phyloP scores from a whole-genome alignment of 2,888 invertebrate species.

The Ophion ellenae region DNA sequence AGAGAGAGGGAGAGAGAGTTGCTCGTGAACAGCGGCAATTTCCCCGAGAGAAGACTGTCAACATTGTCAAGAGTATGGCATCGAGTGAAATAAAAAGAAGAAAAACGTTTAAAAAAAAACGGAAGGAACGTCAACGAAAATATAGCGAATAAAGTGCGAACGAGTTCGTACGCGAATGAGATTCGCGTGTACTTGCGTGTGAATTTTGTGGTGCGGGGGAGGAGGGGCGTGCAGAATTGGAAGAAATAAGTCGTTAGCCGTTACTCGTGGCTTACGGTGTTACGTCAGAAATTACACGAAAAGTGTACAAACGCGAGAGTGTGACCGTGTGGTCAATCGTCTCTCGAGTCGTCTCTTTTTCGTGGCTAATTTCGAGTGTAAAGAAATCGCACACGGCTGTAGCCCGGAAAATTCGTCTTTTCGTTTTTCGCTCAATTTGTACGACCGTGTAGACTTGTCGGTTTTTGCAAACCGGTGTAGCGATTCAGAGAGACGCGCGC shows the following conservation, averaged over 20 bases:
- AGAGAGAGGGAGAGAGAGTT: background rate
- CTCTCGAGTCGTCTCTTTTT: no score
- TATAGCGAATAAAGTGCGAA: background rate
- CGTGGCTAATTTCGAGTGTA: no score
- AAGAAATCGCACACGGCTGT: no score
- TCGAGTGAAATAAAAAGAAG: background rate
- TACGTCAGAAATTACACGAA: no score
- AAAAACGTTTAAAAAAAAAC: background rate
- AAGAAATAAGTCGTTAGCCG: no score
- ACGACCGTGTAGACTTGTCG: background rate
- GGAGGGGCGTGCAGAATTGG: no score
- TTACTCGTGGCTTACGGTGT: no score
- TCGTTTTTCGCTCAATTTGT: background rate
- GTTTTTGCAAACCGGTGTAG: background rate
- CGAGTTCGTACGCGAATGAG: background rate
- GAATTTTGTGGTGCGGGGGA: no score
- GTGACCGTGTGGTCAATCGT: no score
- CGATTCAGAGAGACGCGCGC: background rate
- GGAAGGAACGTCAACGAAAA: background rate
- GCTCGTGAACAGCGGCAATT: conserved; percentile 8
- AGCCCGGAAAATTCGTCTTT: no score
- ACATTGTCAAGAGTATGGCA: conserved; percentile 23
- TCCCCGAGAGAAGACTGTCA: background rate
- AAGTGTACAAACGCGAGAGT: no score
- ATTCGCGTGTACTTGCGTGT: background rate